phyloP scores from a whole-genome alignment of 2,113 vertebrate genomes.

The Thalassarche chlororhynchos region DNA sequence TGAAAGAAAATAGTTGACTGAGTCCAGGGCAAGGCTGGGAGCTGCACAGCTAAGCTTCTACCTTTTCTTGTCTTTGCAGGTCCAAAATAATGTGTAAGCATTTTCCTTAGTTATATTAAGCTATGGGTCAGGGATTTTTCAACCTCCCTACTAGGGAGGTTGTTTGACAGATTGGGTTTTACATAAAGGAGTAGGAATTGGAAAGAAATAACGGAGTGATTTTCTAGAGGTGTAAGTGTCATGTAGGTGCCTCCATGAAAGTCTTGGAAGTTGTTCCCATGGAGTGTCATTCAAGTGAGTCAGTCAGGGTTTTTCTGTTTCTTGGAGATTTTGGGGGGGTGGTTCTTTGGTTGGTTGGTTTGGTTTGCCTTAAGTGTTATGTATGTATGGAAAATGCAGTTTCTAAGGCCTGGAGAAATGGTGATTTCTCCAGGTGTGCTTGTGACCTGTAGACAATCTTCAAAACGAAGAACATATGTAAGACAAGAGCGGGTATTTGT shows the following conservation, averaged over 20 bases:
- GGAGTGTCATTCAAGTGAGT: background rate
- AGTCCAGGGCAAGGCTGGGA: background rate
- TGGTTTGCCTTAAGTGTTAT: background rate
- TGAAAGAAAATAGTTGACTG: background rate
- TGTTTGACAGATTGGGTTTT: background rate
- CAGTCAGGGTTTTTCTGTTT: background rate
- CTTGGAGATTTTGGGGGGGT: background rate
- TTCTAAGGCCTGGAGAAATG: background rate
- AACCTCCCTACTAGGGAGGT: background rate
- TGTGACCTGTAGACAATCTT: background rate
- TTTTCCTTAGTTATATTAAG: background rate
- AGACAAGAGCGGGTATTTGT: background rate
- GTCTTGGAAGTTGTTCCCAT: background rate
- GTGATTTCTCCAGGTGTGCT: background rate
- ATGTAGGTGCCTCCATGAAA: background rate
- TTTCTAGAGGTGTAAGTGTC: background rate
- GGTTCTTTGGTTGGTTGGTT: background rate
- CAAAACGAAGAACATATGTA: background rate
- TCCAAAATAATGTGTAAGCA: background rate
- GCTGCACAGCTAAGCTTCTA: background rate
- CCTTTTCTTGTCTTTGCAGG: background rate
- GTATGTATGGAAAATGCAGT: background rate
- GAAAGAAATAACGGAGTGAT: background rate
- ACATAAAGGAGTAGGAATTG: background rate
- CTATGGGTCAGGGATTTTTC: background rate